Percentiles rank a stretch among this genome's conserved stretches.
Conservation (phyloP, 2,797 vertebrate species). For the Otolemur crassicaudatus region DNA sequence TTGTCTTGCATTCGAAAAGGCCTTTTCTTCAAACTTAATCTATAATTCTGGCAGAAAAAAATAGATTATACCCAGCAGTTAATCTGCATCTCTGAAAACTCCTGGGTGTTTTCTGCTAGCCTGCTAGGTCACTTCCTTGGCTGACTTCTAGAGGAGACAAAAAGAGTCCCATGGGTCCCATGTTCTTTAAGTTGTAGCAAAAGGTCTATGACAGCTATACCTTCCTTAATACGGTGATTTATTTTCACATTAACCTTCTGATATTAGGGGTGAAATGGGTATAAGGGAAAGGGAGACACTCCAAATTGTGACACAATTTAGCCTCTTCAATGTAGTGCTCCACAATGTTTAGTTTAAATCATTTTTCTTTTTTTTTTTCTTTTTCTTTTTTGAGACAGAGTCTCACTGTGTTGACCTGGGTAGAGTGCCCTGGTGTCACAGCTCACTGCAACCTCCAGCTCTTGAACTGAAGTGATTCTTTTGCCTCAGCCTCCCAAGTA, state of each 20-base stretch:
- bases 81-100: background rate
- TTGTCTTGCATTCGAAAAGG: background rate
- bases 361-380: background rate
- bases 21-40: background rate
- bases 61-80: background rate
- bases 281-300: background rate
- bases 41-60: background rate
- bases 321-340: background rate
- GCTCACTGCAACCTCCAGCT: too few relatives aligned
- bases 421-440: too few relatives aligned
- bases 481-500: too few relatives aligned
- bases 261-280: background rate
- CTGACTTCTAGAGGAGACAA: background rate
- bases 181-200: background rate
- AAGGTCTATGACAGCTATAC: background rate
- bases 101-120: background rate
- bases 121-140: background rate
- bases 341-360: background rate
- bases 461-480: too few relatives aligned
- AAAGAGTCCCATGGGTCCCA: background rate
- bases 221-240: background rate
- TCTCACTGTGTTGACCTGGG: too few relatives aligned
- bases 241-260: background rate
- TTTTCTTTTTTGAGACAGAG: too few relatives aligned
- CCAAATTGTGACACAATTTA: background rate